Conservation (phyloP, 1,140 invertebrate species). For the Aphelinus certus region DNA sequence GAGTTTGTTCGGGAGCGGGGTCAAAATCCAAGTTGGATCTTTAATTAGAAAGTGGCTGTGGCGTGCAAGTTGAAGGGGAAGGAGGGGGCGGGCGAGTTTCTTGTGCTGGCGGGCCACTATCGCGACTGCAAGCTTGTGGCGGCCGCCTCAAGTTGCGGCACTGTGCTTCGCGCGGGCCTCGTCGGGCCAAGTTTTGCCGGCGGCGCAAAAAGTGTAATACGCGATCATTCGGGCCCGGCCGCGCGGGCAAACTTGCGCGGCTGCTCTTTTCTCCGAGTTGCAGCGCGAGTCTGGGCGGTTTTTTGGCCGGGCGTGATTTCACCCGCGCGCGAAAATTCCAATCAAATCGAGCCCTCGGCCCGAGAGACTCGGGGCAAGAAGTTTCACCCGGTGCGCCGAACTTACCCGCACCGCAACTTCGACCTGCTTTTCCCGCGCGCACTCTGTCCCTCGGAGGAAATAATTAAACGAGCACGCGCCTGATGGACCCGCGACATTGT, state of each 20-base stretch:
- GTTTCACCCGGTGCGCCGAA: not conserved
- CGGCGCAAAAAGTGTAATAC: conserved; percentile 22
- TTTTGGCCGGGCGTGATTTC: conserved; percentile 39
- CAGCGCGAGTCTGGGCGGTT: not conserved
- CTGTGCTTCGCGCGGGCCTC: no score
- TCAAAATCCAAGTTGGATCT: conserved; percentile 57
- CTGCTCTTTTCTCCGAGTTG: conserved; percentile 26
- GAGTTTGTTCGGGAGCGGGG: conserved; percentile 43
- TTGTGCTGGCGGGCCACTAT: conserved; percentile 44
- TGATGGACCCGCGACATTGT: no score
- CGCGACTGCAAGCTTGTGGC: conserved; percentile 42
- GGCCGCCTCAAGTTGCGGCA: conserved; percentile 52
- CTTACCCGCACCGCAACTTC: no score
- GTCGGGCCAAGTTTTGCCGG: conserved; percentile 33
- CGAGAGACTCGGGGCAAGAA: conserved; percentile 15
- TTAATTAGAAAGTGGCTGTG: conserved; percentile 61
- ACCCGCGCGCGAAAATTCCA: conserved; percentile 29
- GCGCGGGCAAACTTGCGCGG: not conserved
- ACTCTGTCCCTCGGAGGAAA: no score
- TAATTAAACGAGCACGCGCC: no score
- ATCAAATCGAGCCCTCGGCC: conserved; percentile 37
- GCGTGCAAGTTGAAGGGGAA: conserved; percentile 38
- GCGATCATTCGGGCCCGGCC: conserved; percentile 9
- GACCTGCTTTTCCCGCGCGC: no score
- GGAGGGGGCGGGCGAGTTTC: conserved; percentile 52